Base-by-base conservation (phyloP, 2,113 vertebrate genomes). In the Lampris megalopsis region DNA sequence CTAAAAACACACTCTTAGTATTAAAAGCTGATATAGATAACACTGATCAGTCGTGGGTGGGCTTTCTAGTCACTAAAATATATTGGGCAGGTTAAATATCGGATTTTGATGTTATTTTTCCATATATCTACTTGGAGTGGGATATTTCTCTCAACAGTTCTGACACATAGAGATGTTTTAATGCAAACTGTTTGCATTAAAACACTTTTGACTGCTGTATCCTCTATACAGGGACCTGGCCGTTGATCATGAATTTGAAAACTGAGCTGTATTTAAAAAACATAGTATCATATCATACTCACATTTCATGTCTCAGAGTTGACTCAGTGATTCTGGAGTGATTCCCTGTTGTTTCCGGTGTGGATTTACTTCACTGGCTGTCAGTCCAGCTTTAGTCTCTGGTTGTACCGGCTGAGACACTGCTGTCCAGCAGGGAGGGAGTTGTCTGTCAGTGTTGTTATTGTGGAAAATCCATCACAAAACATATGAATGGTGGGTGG, bases 381-480 rank as follows among this genome's bases (percentile, higher is more conserved):
- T 43, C 62, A 41, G 35, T 61, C 72, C 1, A 2, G 24, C 71
- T 56, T 65, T 36, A 1, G 41, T 71, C 37, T 69, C 65, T 68
- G 68, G 50, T 47, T 66, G 48, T 37, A 77, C 79, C 64, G 45
- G 77, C 9, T n/a, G 64, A 81, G 76, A 77, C 72, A 84, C 79
- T 87, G 76, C 65, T 68, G 50, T 9, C 9, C 56, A 74, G 68
- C 49, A 64, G 65, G 63, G 36, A 64, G 37, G 40, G 43, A 79
- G 50, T 7, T 61, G 37, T 71, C 43, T 61, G 37, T 71, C 43
- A 1, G 13, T 72, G 60, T 59, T 67, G 42, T 81, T 83, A 61
- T 67, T 61, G 45, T 86, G 87, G 81, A 88, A 89, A 86, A 58
- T 63, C 62, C 3, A 0, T 72, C 41, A 49, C 58, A 42, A 48